Base-by-base conservation (phyloP, 2,113 vertebrate species). In the Scomber colias region DNA sequence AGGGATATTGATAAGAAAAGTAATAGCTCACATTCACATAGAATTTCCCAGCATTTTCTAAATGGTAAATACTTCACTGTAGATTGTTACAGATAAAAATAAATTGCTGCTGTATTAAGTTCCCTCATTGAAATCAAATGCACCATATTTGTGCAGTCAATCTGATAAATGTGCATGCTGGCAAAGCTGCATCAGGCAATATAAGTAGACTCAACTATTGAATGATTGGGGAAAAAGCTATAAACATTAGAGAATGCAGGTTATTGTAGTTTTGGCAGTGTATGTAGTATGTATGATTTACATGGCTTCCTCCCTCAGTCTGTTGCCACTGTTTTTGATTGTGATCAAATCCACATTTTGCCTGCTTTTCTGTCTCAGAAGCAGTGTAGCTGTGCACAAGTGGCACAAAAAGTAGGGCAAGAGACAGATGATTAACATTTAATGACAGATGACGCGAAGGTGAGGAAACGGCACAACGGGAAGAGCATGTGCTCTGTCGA, bases 391-490 rank as follows among this genome's bases (percentile, higher is more conserved):
- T 57, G 45, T 48, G 76, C 69, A 65, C 21, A 74, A 80, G 46
- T 73, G 63, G 78, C 61, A 75, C 51, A 79, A 40, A 88, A 89
- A 86, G 71, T 86, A 77, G 82, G 81, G 55, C 79, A 88, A 12
- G 75, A 87, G 70, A 84, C 75, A 51, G 45, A 66, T 16, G 40
- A 83, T 89, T 86, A 85, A 77, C 68, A 85, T 89, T 90, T 90
- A 83, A 86, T 86, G 72, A 81, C 21, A 50, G 71, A 59, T 66
- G 77, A 74, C 5, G 67, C 44, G 21, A 68, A 82, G 77, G 79
- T 83, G 65, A 77, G 21, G 71, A 77, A 70, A 50, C 59, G 17
- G 31, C 21, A 2, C 24, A 59, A 3, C 13, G 19, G 56, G 31
- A 45, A 51, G 61, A 44, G 61, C 14, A 21, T 45, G 13, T 46